Percentiles rank a stretch among this genome's conserved stretches.
Evolutionary conservation across 2,888 invertebrate species (phyloP).

Genomic region (Meghimatium bilineatum): DNA sequence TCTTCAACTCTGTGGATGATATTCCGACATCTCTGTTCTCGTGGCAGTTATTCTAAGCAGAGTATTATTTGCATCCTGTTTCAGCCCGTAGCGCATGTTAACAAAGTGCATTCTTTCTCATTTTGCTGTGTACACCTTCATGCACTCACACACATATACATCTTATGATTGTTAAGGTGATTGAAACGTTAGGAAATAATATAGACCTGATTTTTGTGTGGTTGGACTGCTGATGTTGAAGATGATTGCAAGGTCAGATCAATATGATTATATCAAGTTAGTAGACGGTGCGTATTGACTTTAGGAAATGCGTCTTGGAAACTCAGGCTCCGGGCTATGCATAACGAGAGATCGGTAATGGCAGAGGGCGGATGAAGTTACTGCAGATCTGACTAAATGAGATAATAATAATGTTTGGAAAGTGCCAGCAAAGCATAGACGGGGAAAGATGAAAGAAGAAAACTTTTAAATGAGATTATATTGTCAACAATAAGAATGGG

Average conservation of each 20-base stretch:
- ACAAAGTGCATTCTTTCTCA: too few relatives aligned
- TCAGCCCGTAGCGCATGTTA: too few relatives aligned
- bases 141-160: too few relatives aligned
- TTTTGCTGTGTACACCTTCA: too few relatives aligned
- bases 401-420: neutral
- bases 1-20: too few relatives aligned
- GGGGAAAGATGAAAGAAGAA: neutral
- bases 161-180: neutral
- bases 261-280: neutral
- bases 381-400: neutral
- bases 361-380: neutral
- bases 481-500: too few relatives aligned
- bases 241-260: neutral
- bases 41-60: too few relatives aligned
- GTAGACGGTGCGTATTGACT: neutral
- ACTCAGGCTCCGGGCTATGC: neutral
- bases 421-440: neutral
- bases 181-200: neutral
- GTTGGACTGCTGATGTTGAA: neutral
- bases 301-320: neutral
- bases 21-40: too few relatives aligned
- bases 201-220: neutral
- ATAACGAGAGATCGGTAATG: neutral
- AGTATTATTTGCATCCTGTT: too few relatives aligned
- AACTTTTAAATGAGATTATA: neutral